These are phyloP conservation scores for Cercopithecus mitis DNA, from an alignment of 2,797 vertebrate genomes.

Conservation along the genomic window DNA sequence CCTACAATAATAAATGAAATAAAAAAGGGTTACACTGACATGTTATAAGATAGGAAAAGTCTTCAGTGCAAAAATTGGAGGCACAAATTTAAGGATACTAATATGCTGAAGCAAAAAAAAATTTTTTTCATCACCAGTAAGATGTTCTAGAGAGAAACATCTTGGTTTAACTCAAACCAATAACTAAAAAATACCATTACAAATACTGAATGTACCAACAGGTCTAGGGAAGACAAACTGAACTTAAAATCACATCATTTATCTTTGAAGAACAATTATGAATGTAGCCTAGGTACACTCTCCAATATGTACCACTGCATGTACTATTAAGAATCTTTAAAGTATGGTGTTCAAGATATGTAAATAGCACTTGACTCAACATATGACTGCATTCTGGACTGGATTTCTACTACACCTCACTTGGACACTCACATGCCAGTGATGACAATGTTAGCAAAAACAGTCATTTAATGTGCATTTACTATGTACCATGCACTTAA, in stretches of 20 bases:
- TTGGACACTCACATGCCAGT: not conserved
- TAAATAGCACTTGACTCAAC: not conserved
- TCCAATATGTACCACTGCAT: not conserved
- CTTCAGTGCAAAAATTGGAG: not conserved
- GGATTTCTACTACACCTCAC: not conserved
- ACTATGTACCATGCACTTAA: not conserved
- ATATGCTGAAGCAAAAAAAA: not conserved
- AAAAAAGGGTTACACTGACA: not conserved
- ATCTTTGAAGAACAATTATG: not conserved
- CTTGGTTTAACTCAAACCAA: not conserved
- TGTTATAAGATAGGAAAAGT: not conserved
- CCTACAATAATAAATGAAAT: not conserved
- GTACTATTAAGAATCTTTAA: not conserved
- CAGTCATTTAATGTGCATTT: not conserved
- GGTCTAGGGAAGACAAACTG: not conserved
- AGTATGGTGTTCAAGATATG: not conserved
- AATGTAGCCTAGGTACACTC: not conserved
- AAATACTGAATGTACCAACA: not conserved
- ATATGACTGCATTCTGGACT: not conserved
- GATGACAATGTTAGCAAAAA: not conserved
- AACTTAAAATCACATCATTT: constrained; percentile 27
- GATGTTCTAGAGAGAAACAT: not conserved
- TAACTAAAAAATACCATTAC: not conserved
- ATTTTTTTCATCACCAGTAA: not conserved
- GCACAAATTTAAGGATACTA: constrained; percentile 7